Conservation (phyloP, 2,113 vertebrate species). For the Eulacestoma nigropectus region DNA sequence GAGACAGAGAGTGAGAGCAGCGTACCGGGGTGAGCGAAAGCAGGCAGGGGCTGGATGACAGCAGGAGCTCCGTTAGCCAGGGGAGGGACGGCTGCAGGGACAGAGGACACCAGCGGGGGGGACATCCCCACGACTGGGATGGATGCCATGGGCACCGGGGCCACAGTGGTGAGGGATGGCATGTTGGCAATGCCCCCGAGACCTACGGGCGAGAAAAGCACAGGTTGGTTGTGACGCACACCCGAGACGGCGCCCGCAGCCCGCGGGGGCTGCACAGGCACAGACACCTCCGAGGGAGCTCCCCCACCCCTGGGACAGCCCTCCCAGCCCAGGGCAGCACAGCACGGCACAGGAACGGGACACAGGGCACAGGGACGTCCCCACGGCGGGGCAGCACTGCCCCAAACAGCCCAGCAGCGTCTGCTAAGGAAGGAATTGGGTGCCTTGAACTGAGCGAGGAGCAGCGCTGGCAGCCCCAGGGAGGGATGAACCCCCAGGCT, state of each 20-base stretch:
- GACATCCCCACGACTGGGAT: slow-evolving; percentile 92
- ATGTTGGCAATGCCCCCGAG: slow-evolving; percentile 81
- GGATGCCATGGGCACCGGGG: slow-evolving; percentile 88
- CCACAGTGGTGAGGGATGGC: slow-evolving; percentile 78
- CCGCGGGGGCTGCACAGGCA: neutral
- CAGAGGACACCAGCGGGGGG: slow-evolving; percentile 87
- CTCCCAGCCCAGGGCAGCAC: neutral
- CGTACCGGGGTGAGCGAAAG: slow-evolving; percentile 90
- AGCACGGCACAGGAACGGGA: neutral
- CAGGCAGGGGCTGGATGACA: slow-evolving; percentile 87
- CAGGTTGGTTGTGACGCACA: neutral
- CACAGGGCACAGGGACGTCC: neutral
- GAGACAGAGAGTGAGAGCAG: slow-evolving; percentile 8
- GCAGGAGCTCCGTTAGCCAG: slow-evolving; percentile 90
- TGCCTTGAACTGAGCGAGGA: neutral
- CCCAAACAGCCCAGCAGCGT: neutral
- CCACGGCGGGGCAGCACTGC: neutral
- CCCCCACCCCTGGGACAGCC: neutral
- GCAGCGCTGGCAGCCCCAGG: neutral
- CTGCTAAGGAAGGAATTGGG: neutral
- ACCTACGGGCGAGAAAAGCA: slow-evolving; percentile 71
- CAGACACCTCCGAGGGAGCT: neutral
- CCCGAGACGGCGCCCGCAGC: neutral
- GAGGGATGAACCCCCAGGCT: neutral
- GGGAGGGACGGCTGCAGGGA: slow-evolving; percentile 82